Percentiles rank a stretch among this genome's conserved stretches.
phyloP scores from a whole-genome alignment of 2,888 invertebrate species.

The Phaedon cochleariae region DNA sequence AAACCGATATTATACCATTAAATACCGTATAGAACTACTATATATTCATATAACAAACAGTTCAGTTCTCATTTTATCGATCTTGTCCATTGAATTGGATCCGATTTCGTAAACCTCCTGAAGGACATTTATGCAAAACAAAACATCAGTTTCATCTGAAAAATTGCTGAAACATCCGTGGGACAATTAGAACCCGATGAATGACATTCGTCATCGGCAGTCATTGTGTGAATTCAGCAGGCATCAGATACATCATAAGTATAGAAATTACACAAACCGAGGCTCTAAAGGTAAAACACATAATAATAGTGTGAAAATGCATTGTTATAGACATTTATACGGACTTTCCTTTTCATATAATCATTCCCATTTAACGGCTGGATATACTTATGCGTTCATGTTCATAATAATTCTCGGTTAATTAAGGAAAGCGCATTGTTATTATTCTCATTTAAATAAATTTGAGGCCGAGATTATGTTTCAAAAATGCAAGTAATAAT shows the following conservation, averaged over 20 bases:
- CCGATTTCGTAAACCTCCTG: neutral
- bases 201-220: conserved; percentile 7
- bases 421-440: neutral
- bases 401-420: conserved; percentile 6
- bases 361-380: conserved; percentile 24
- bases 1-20: no score
- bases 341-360: conserved; percentile 30
- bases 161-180: neutral
- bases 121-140: neutral
- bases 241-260: conserved; percentile 3
- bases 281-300: conserved; percentile 27
- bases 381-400: conserved; percentile 8
- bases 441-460: neutral
- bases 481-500: no score
- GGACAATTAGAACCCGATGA: neutral
- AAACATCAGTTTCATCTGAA: neutral
- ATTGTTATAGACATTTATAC: conserved; percentile 28
- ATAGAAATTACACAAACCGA: conserved; percentile 20
- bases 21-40: no score
- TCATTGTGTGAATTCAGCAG: conserved; percentile 16
- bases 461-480: neutral
- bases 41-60: no score
- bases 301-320: conserved; percentile 34
- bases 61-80: no score
- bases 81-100: no score